phyloP scores from a whole-genome alignment of 2,113 vertebrate genomes.

The Tringa solitaria region DNA sequence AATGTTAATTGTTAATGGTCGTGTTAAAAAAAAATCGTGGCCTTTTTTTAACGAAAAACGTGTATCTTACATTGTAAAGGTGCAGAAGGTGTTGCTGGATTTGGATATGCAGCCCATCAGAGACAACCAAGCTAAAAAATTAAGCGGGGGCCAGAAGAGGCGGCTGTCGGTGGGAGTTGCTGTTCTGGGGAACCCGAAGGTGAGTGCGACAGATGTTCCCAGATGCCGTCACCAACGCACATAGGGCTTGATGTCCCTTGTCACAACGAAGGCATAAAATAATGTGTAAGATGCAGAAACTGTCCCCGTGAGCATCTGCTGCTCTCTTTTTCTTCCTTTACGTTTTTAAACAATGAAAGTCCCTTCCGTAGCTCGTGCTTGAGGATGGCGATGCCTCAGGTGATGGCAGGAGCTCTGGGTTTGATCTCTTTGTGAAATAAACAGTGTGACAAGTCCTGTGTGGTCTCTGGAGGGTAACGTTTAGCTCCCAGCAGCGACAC shows the following conservation, averaged over 20 bases:
- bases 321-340: fast-evolving
- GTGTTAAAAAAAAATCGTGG: fast-evolving
- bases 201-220: constrained; percentile 28
- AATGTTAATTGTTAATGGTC: neutral
- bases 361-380: neutral
- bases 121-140: constrained; percentile 91
- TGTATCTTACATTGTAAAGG: constrained; percentile 65
- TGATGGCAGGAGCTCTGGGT: neutral
- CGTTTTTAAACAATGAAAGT: neutral
- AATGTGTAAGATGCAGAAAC: neutral
- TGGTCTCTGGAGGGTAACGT: neutral
- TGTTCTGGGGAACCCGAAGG: constrained; percentile 94
- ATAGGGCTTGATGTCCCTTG: neutral
- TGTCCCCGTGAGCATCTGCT: neutral
- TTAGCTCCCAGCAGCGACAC: neutral
- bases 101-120: constrained; percentile 94
- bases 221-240: neutral
- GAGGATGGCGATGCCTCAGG: neutral
- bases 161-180: constrained; percentile 93
- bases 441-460: neutral
- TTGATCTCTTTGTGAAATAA: neutral
- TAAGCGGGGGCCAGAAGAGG: constrained; percentile 94
- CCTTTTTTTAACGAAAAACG: neutral
- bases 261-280: neutral
- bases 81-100: constrained; percentile 88